Evolutionary conservation across 2,113 vertebrate genomes (phyloP), one percentile per base, ranked within the genome.

Genomic region (Herpetotheres cachinnans): DNA sequence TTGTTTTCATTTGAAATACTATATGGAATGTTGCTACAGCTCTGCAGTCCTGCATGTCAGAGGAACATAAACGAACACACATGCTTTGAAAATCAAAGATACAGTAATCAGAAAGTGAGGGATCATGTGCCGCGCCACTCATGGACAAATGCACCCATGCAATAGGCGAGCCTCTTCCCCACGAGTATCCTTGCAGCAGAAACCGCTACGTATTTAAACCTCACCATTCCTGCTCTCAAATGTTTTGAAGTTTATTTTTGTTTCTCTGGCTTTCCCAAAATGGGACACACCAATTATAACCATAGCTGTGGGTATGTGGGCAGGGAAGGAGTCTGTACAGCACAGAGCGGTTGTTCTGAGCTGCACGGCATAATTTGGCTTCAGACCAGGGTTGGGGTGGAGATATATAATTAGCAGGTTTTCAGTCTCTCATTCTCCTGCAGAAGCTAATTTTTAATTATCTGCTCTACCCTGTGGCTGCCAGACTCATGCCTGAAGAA

Each of bases 61-160:
- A 49, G 59, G 67, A 62, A 21, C 19, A 25, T 1, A 21, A 59
- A 71, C 24, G 4, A 55, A 16, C 6, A 1, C 22, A 4, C 0
- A 1, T 2, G 1, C n/a, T 74, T 63, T 42, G 47, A 21, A 40
- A 70, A 46, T 4, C 44, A 42, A 42, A 59, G 47, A 11, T 42
- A 13, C 30, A 4, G 85, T 4, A 40, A 25, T 25, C 26, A 52
- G 63, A 56, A 40, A 26, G 38, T 0, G 17, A 26, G 34, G 67
- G 36, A 12, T 11, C 38, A 0, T 1, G 2, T 24, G 63, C 10
- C 7, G 4, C 24, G 61, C 66, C 7, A 0, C 11, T 25, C 27
- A 12, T 1, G 32, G 71, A 27, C 1, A 44, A 20, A 30, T 0
- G 36, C 34, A 14, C n/a, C 81, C 26, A 2, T 8, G 70, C 77